Percentiles rank a stretch among this genome's conserved stretches.
phyloP scores from a whole-genome alignment of 2,888 invertebrate genomes.

The Brassicogethes aeneus region DNA sequence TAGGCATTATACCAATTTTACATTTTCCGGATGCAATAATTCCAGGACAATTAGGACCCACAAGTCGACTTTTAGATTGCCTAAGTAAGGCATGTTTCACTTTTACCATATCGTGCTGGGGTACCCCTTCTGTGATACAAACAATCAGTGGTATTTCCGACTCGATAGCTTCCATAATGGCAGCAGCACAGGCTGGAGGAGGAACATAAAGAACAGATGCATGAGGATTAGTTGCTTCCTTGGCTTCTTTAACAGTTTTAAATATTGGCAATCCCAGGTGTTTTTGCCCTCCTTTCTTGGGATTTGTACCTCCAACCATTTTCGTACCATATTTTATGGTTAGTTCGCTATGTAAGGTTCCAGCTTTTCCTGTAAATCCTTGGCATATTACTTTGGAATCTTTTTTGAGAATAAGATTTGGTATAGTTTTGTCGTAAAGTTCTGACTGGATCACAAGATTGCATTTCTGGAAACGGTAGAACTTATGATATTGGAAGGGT shows the following conservation, averaged over 20 bases:
- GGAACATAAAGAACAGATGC: conserved; percentile 75
- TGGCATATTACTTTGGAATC: conserved; percentile 69
- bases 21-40: conserved; percentile 68
- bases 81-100: conserved; percentile 54
- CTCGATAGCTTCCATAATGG: conserved; percentile 65
- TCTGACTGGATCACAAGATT: too few species aligned
- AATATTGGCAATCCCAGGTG: conserved; percentile 68
- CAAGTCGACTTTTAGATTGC: conserved; percentile 62
- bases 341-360: conserved; percentile 57
- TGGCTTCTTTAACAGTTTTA: conserved; percentile 55
- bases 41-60: conserved; percentile 78
- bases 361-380: conserved; percentile 75
- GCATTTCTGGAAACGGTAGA: too few species aligned
- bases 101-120: conserved; percentile 69
- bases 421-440: conserved; percentile 7
- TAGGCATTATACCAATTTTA: conserved; percentile 75
- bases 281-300: conserved; percentile 71
- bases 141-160: conserved; percentile 69
- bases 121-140: conserved; percentile 47
- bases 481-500: too few species aligned
- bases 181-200: conserved; percentile 49
- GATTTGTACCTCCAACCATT: conserved; percentile 71
- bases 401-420: conserved; percentile 18
- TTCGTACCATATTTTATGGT: conserved; percentile 74
- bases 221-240: conserved; percentile 55